Evolutionary conservation across 2,797 vertebrate genomes (phyloP).

Genomic region (Atherinosoma microstoma): DNA sequence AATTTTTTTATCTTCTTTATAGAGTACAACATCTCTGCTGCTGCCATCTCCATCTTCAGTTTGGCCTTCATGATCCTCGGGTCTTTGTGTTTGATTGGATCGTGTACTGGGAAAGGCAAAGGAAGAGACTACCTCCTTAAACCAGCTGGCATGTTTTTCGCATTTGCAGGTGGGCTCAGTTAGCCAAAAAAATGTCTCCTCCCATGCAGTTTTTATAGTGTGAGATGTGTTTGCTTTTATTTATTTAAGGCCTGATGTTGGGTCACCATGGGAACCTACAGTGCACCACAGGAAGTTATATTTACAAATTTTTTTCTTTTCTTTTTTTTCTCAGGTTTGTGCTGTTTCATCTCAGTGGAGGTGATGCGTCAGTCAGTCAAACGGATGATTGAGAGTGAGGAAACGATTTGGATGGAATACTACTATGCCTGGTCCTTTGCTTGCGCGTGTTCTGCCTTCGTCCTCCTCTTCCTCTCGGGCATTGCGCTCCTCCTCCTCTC

Average conservation of each 20-base stretch:
- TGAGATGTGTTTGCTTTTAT: neutral
- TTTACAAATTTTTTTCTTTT: neutral
- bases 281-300: neutral
- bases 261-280: neutral
- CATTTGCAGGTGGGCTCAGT: conserved; percentile 88
- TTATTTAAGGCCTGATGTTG: neutral
- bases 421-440: conserved; percentile 94
- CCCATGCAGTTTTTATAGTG: neutral
- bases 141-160: conserved; percentile 94
- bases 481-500: conserved; percentile 90
- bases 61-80: conserved; percentile 91
- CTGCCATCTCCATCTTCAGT: conserved; percentile 95
- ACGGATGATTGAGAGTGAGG: conserved; percentile 95
- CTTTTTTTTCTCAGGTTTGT: conserved; percentile 85
- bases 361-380: conserved; percentile 97
- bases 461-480: conserved; percentile 91
- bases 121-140: conserved; percentile 91
- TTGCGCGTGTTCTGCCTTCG: conserved; percentile 90
- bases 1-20: conserved; percentile 7
- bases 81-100: conserved; percentile 85
- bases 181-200: neutral
- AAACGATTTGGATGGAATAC: conserved; percentile 92
- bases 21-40: conserved; percentile 99
- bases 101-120: conserved; percentile 87
- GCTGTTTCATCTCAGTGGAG: conserved; percentile 93